Evolutionary conservation across 2,797 vertebrate genomes (phyloP), one percentile per base, ranked within the genome.

Genomic region (Knipowitschia caucasica): DNA sequence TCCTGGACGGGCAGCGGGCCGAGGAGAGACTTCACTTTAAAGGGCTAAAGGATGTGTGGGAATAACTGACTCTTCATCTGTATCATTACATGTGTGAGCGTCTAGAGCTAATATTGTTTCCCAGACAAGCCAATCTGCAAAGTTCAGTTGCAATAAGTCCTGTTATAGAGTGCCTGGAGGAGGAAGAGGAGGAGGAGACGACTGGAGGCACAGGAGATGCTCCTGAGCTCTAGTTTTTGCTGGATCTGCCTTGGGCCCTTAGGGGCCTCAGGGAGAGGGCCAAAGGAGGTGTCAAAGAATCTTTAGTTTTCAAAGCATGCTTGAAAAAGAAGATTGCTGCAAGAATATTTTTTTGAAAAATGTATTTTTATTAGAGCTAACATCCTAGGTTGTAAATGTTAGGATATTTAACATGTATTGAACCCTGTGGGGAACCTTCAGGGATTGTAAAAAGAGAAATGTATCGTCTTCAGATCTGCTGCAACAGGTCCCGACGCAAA

Each of bases 301-400:
- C 53, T 56, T 75, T 69, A 62, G 56, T 86, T 92, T 91, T 93
- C 87, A 84, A 89, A 86, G 94, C 95, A 95, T 94, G 94, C 93
- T 94, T 92, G 77, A 89, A 92, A 93, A 79, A 85, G 62, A 85
- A 75, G 91, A 94, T 92, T 91, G 91, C 91, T 94, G 94, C 94
- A 91, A 95, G 91, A 95, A 93, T 97, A 96, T 97, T 97, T 97
- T 89, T 91, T 94, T 88, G 92, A 94, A 86, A 98, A 93, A 94
- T 94, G 89, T 96, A 98, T 98, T 98, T 91, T 98, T 97, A 95
- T 95, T 97, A 96, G 94, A 87, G 89, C 92, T 96, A 98, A 98
- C 91, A 91, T 94, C 89, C 84, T 95, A 94, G 93, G 91, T 92
- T 97, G 94, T 98, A 96, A 96, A 98, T 98, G 93, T 93, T 94